Evolutionary conservation across 2,797 vertebrate genomes (phyloP).

Genomic region (Chelon auratus): DNA sequence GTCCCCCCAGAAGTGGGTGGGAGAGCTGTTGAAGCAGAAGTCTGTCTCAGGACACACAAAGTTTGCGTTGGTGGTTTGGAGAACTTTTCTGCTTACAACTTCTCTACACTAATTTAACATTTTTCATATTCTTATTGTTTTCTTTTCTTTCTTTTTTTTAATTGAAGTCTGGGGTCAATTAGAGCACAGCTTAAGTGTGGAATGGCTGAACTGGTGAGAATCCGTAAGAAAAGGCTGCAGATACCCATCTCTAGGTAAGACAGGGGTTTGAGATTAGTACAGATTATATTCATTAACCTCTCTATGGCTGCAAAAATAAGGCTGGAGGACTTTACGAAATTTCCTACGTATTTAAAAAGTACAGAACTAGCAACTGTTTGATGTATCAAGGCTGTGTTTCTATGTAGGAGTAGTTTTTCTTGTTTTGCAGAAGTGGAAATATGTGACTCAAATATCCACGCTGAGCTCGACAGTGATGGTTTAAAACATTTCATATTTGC

Average conservation of each 20-base stretch:
- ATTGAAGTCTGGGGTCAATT: slow-evolving; percentile 65
- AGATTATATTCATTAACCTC: neutral
- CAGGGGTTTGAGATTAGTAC: slow-evolving; percentile 13
- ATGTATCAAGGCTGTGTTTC: slow-evolving; percentile 3
- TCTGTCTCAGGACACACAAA: slow-evolving; percentile 81
- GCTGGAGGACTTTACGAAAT: neutral
- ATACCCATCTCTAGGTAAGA: slow-evolving; percentile 89
- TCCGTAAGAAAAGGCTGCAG: slow-evolving; percentile 87
- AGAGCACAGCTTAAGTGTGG: slow-evolving; percentile 57
- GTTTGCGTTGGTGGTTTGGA: slow-evolving; percentile 75
- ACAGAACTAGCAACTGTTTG: neutral
- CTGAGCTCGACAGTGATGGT: neutral
- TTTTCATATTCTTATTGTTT: slow-evolving; percentile 33
- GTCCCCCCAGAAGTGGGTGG: slow-evolving; percentile 82
- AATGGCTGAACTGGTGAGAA: slow-evolving; percentile 87
- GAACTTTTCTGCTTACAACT: slow-evolving; percentile 67
- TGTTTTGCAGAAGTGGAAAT: slow-evolving; percentile 52
- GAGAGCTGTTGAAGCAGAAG: slow-evolving; percentile 74
- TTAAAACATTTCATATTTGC: neutral
- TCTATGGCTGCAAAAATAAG: slow-evolving; percentile 3
- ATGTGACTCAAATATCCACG: slow-evolving; percentile 39
- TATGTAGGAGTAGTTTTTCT: slow-evolving; percentile 17
- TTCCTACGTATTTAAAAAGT: slow-evolving; percentile 1
- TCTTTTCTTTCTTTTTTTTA: slow-evolving; percentile 32
- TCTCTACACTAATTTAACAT: slow-evolving; percentile 25